Evolutionary conservation across 2,888 invertebrate genomes (phyloP).

Genomic region (Drosophila recens): DNA sequence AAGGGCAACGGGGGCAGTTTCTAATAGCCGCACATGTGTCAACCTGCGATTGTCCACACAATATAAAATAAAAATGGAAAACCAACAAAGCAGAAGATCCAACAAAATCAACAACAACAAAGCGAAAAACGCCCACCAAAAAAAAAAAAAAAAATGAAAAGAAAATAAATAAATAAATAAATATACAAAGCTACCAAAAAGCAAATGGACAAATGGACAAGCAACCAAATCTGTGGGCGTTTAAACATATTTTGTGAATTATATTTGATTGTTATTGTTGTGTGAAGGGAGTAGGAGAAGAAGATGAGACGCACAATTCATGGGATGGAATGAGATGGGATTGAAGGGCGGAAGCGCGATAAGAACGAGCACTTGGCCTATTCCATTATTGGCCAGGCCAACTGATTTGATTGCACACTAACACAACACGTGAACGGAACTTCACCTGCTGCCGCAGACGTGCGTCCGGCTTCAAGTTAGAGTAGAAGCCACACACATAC

Average conservation of each 20-base stretch:
- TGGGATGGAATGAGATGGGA: constrained; percentile 18
- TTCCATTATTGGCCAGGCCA: constrained; percentile 6
- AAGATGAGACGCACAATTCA: constrained; percentile 45
- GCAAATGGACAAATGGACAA: constrained; percentile 30
- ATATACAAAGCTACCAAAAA: constrained; percentile 25
- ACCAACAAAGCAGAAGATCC: constrained; percentile 20
- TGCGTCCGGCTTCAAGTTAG: constrained; percentile 42
- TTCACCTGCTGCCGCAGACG: constrained; percentile 28
- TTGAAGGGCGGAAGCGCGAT: constrained; percentile 68
- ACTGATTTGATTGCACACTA: constrained; percentile 9
- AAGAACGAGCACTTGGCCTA: constrained; percentile 28
- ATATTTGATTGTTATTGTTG: constrained; percentile 68
- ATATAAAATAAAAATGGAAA: constrained; percentile 7
- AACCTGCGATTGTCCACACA: constrained; percentile 49
- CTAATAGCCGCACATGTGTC: constrained; percentile 40
- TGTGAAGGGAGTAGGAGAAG: background rate
- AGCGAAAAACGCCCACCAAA: constrained; percentile 59
- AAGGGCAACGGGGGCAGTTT: background rate
- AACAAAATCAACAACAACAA: constrained; percentile 35
- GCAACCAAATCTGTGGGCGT: constrained; percentile 65
- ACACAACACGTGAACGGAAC: constrained; percentile 36
- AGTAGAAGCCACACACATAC: background rate
- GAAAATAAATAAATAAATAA: constrained; percentile 2
- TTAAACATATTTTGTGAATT: constrained; percentile 77
- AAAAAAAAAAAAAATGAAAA: constrained; percentile 17